Conservation (phyloP, 2,797 vertebrate genomes). For the Galago senegalensis region DNA sequence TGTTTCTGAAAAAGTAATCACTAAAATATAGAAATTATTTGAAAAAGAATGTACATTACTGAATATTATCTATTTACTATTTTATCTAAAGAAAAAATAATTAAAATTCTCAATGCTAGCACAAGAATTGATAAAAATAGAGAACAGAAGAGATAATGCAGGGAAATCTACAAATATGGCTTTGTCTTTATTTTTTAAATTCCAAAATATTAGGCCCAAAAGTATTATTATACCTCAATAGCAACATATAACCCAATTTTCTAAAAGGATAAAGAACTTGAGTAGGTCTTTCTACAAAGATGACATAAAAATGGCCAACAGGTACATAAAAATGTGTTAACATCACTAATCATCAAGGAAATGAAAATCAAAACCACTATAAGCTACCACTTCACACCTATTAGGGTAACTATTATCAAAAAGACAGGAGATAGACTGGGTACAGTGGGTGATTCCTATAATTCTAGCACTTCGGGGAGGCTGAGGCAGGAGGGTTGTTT, state of each 20-base stretch:
- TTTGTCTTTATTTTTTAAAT: too few relatives aligned
- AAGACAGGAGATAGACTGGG: not conserved
- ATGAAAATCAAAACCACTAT: not conserved
- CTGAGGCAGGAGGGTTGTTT: too few relatives aligned
- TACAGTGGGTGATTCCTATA: too few relatives aligned
- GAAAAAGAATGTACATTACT: not conserved
- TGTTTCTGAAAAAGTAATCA: constrained; percentile 13
- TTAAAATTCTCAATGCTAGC: not conserved
- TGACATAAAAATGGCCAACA: not conserved
- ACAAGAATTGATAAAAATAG: not conserved
- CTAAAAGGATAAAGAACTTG: not conserved
- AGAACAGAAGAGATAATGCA: not conserved
- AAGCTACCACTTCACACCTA: not conserved
- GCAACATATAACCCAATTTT: not conserved
- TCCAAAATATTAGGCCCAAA: too few relatives aligned
- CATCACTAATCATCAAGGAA: not conserved
- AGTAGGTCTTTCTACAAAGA: not conserved
- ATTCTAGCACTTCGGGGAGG: too few relatives aligned
- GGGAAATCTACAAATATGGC: not conserved
- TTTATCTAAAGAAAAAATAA: constrained; percentile 8
- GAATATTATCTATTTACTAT: too few relatives aligned
- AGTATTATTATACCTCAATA: not conserved
- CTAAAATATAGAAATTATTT: not conserved
- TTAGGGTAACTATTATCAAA: not conserved
- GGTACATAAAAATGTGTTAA: not conserved